These are phyloP conservation scores for Scomber japonicus DNA, from an alignment of 2,113 vertebrate genomes.

Conservation along the genomic window DNA sequence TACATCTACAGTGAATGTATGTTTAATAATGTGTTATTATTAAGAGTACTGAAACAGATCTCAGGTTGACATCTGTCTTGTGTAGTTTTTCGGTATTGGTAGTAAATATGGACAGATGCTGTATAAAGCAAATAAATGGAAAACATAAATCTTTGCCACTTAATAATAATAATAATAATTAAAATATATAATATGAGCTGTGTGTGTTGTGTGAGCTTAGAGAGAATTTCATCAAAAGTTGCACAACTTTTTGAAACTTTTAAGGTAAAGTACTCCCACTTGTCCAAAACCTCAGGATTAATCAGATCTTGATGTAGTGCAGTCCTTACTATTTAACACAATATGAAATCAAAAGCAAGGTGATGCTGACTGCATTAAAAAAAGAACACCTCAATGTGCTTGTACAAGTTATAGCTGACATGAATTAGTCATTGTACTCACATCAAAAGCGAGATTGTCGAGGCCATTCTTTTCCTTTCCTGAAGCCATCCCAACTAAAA, in stretches of 20 bases:
- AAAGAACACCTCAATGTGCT: background rate
- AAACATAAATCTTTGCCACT: no score
- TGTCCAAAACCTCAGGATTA: background rate
- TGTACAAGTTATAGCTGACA: background rate
- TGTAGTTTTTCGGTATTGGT: background rate
- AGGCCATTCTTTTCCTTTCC: background rate
- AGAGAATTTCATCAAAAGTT: background rate
- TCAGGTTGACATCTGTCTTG: no score
- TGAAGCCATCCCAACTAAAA: conserved; percentile 31
- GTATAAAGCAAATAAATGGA: background rate
- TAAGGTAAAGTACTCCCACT: background rate
- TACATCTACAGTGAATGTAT: background rate
- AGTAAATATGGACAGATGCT: background rate
- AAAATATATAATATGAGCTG: no score
- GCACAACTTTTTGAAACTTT: background rate
- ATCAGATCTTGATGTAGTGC: background rate
- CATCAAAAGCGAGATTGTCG: conserved; percentile 52
- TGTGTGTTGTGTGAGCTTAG: background rate
- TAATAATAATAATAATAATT: no score
- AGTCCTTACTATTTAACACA: background rate
- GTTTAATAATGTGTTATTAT: no score
- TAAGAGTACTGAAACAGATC: no score
- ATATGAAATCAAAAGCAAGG: background rate
- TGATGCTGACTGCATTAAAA: background rate
- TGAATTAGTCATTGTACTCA: conserved; percentile 39